Conservation (phyloP, 2,888 invertebrate genomes). For the Morpho achilles region DNA sequence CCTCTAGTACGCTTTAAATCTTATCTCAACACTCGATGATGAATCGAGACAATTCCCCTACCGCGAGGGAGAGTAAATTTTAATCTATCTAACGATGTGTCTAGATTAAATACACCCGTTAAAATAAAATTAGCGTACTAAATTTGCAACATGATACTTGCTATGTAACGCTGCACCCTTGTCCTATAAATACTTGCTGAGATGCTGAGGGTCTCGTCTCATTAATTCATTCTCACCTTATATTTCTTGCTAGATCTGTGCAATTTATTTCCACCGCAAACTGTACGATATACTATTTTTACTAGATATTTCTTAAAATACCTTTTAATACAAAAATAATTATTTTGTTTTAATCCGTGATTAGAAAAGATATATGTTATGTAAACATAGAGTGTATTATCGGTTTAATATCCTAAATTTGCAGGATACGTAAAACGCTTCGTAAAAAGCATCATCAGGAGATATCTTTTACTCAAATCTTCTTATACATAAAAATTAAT, state of each 20-base stretch:
- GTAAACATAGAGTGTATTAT: too few species aligned
- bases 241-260: constrained; percentile 22
- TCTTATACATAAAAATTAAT: neutral
- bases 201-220: constrained; percentile 23
- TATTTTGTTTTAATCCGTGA: too few species aligned
- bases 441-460: too few species aligned
- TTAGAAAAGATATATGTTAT: too few species aligned
- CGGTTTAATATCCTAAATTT: too few species aligned
- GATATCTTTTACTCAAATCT: too few species aligned
- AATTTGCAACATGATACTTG: constrained; percentile 24
- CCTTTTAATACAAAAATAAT: neutral
- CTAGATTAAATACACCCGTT: constrained; percentile 20
- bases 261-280: neutral
- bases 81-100: constrained; percentile 14
- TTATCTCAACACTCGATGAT: neutral
- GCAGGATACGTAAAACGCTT: too few species aligned
- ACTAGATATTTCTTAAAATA: neutral
- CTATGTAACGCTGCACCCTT: constrained; percentile 24
- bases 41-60: constrained; percentile 8
- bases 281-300: neutral
- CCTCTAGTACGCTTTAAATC: too few species aligned
- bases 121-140: constrained; percentile 25
- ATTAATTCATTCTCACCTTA: constrained; percentile 30
- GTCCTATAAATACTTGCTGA: constrained; percentile 25
- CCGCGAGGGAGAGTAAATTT: constrained; percentile 13